phyloP scores from a whole-genome alignment of 1,140 invertebrate species.

The Papilio dardanus region DNA sequence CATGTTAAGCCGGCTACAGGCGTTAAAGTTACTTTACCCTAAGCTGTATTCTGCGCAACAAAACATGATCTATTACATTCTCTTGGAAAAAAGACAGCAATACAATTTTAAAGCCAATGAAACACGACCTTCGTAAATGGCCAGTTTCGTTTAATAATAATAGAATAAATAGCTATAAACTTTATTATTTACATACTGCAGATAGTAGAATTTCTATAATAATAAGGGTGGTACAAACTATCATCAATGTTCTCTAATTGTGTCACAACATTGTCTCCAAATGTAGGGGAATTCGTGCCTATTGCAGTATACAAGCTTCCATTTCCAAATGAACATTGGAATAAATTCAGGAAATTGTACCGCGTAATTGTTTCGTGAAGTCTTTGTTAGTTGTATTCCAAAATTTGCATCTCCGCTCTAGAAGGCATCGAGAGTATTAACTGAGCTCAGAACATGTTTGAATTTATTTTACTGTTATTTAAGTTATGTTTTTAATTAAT shows the following conservation, averaged over 20 bases:
- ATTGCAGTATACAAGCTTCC: constrained; percentile 11
- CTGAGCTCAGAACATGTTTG: neutral
- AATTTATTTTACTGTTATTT: neutral
- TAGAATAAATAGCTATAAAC: too few species aligned
- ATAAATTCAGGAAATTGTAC: constrained; percentile 22
- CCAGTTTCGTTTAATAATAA: too few species aligned
- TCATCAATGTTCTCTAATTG: constrained; percentile 5
- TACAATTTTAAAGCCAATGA: too few species aligned
- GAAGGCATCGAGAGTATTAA: constrained; percentile 6
- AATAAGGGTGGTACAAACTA: neutral
- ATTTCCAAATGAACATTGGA: constrained; percentile 18
- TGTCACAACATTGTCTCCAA: neutral
- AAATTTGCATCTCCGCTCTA: neutral
- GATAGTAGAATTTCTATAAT: neutral
- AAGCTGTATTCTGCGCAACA: neutral
- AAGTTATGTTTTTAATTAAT: too few species aligned
- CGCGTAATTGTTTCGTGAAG: constrained; percentile 17
- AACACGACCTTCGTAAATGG: too few species aligned
- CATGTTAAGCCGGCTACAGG: too few species aligned
- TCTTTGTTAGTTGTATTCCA: constrained; percentile 14
- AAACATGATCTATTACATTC: too few species aligned
- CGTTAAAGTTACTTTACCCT: too few species aligned
- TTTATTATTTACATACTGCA: neutral
- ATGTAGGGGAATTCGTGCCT: neutral
- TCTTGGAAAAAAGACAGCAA: neutral